These are phyloP conservation scores for Palaemon carinicauda DNA, from an alignment of 1,140 invertebrate species.

Conservation along the genomic window DNA sequence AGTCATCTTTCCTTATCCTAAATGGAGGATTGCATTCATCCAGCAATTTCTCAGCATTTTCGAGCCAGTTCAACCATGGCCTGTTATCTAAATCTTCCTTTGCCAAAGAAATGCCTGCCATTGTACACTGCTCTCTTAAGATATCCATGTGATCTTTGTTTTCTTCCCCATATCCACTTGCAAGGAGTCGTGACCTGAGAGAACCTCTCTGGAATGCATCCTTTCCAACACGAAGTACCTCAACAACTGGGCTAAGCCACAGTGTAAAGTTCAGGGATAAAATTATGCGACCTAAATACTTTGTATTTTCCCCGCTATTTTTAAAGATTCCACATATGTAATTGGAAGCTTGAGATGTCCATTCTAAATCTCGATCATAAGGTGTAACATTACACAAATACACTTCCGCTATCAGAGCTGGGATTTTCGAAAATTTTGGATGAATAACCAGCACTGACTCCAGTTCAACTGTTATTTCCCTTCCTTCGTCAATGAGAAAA, in stretches of 20 bases:
- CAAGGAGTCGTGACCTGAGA: slow-evolving; percentile 13
- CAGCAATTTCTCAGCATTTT: not conserved
- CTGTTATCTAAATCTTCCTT: not conserved
- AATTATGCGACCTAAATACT: slow-evolving; percentile 32
- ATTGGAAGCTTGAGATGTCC: slow-evolving; percentile 28
- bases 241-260: slow-evolving; percentile 31
- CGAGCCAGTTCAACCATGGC: not conserved
- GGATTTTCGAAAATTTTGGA: not conserved
- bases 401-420: slow-evolving; percentile 35
- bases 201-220: not conserved
- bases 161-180: slow-evolving; percentile 26
- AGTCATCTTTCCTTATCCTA: not conserved
- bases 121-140: slow-evolving; percentile 1
- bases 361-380: slow-evolving; percentile 5
- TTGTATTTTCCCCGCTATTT: not conserved
- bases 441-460: not conserved
- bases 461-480: not conserved
- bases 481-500: slow-evolving; percentile 45
- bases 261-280: slow-evolving; percentile 20
- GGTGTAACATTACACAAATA: slow-evolving; percentile 30
- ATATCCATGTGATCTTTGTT: slow-evolving; percentile 26
- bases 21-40: not conserved
- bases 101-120: slow-evolving; percentile 1
- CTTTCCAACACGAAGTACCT: slow-evolving; percentile 17
- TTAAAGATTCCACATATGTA: not conserved